Base-by-base conservation (phyloP, 2,888 invertebrate genomes). In the Eristalinus aeneus region DNA sequence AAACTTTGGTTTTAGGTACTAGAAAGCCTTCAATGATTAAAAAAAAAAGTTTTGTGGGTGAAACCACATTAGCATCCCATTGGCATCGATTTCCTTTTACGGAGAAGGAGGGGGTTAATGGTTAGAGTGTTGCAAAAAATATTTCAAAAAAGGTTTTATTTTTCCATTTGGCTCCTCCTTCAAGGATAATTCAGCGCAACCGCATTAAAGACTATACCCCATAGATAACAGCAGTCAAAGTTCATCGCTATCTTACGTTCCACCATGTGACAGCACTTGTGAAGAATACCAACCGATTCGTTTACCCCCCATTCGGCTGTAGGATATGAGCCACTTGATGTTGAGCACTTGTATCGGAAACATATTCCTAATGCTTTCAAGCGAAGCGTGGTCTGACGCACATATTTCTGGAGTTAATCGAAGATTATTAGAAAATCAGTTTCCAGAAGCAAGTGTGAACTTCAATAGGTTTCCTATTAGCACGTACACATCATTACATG, bases 101-200 rank as follows among this genome's bases (percentile, higher is more conserved):
- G 0, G 56, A 58, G 58, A 73, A 63, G 39, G 31, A 36, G 56
- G 64, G 64, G 74, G 74, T 75, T 75, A 65, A 65, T 65, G 32
- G 34, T 31, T 39, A 65, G 32, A 27, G 68, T 36, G 16, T n/a
- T 36, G 73, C 39, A 39, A 68, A 61, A 74, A 80, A 80, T 74
- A 39, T 56, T 56, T 74, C 56, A 54, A 61, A 36, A 36, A 80
- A 11, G 61, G 34, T 5, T 53, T 65, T 67, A 58, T 79, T 69
- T 61, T 64, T 58, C 53, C 61, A 71, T 22, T 53, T 75, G 46
- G 75, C 81, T 81, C 81, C 81, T 81, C 81, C 81, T 81, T 75
- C 31, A 31, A 65, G 69, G 60, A 71, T 71, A 81, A 65, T 65
- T 71, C 58, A 64, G 81, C 81, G 81, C 81, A 81, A 81, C 60